These are phyloP conservation scores for Speoplatyrhinus poulsoni DNA, from an alignment of 2,113 vertebrate genomes.

Conservation along the genomic window DNA sequence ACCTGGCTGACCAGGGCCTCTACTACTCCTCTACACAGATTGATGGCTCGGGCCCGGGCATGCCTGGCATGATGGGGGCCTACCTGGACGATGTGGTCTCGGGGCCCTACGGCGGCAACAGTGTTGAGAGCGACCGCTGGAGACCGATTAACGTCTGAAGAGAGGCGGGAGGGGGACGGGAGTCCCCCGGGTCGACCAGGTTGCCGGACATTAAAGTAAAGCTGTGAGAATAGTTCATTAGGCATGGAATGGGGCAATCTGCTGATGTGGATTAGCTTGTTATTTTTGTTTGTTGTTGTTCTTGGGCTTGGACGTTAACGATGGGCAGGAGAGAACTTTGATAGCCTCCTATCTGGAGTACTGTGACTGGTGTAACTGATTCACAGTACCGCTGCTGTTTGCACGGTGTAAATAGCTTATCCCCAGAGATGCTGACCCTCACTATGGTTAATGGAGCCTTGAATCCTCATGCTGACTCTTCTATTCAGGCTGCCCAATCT, in stretches of 20 bases:
- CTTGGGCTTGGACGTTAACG: slow-evolving; percentile 15
- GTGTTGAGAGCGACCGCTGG: slow-evolving; percentile 92
- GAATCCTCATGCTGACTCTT: slow-evolving; percentile 7
- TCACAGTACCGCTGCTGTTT: slow-evolving; percentile 41
- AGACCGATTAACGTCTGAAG: slow-evolving; percentile 85
- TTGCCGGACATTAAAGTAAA: slow-evolving; percentile 22
- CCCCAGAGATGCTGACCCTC: slow-evolving; percentile 21
- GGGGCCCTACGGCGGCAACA: slow-evolving; percentile 90
- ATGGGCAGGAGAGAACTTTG: slow-evolving; percentile 24
- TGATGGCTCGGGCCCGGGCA: slow-evolving; percentile 82
- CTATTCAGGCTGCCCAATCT: slow-evolving; percentile 10
- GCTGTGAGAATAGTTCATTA: not conserved
- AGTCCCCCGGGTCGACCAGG: not conserved
- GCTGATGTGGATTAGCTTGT: slow-evolving; percentile 13
- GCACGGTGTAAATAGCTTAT: slow-evolving; percentile 32
- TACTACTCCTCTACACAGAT: slow-evolving; percentile 95
- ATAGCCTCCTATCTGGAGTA: slow-evolving; percentile 29
- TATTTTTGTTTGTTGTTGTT: no score
- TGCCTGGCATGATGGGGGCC: slow-evolving; percentile 83
- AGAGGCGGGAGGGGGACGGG: not conserved
- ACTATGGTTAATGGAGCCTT: slow-evolving; percentile 23
- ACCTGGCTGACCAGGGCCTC: slow-evolving; percentile 78
- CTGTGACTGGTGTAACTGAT: slow-evolving; percentile 36
- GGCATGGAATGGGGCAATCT: slow-evolving; percentile 15
- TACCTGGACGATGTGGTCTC: slow-evolving; percentile 92